Base-by-base conservation (phyloP, 2,888 invertebrate genomes). In the Philaethria dido region DNA sequence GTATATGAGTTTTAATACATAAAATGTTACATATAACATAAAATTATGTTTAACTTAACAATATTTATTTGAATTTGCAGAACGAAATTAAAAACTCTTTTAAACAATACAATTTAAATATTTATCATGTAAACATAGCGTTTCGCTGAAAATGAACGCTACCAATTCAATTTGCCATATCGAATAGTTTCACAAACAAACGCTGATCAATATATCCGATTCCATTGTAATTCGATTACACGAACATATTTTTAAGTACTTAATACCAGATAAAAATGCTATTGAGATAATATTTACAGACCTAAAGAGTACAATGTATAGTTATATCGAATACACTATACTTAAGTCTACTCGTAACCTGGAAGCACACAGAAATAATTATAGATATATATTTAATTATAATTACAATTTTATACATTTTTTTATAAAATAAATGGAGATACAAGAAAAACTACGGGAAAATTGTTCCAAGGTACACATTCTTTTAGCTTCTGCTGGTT, bases 351-450 rank as follows among this genome's bases (percentile, higher is more conserved):
- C 79, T 77, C 81, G 79, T 85, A 86, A 88, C 85, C 81, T 92
- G 92, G 92, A 92, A 92, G 92, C 92, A 91, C 92, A 92, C 88
- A 88, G 86, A 92, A 87, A 88, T 86, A 69, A 72, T 69, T 66
- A 48, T 68, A 67, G 74, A 82, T 81, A 83, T 78, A 85, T 71
- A 64, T n/a, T 39, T 64, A 44, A 72, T 70, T 73, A 72, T 66
- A 73, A 66, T 71, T 72, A 72, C 59, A 64, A 66, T 72, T 67
- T 62, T 44, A 62, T 69, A 67, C 55, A 62, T 18, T 60, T 45
- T 45, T 45, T 45, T 45, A 29, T 45, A 57, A 57, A 57, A 42
- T 57, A 57, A 42, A 42, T 57, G 0, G 57, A 57, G 42, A 57
- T 57, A 22, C 42, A 57, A 42, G 57, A n/a, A 57, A 57, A 25